Evolutionary conservation across 2,113 vertebrate species (phyloP).

Genomic region (Bombycilla garrulus): DNA sequence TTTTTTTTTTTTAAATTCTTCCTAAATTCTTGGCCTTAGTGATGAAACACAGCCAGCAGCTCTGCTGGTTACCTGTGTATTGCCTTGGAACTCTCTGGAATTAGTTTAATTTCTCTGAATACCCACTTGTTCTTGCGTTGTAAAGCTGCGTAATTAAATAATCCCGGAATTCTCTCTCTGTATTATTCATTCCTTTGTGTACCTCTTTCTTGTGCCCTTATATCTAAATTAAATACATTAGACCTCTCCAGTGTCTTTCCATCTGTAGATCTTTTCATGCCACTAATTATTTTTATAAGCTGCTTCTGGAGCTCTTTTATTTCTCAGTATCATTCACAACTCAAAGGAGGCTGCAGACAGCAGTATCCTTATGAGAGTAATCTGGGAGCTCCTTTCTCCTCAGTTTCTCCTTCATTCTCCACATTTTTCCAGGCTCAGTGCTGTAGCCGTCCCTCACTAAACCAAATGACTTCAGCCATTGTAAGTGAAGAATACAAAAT

Average conservation of each 20-base stretch:
- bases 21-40: background rate
- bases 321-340: background rate
- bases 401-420: background rate
- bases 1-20: background rate
- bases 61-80: background rate
- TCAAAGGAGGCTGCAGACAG: background rate
- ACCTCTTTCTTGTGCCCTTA: slow-evolving; percentile 4
- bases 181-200: slow-evolving; percentile 31
- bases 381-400: background rate
- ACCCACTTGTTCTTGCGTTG: slow-evolving; percentile 38
- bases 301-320: slow-evolving; percentile 6
- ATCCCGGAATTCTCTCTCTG: background rate
- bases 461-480: background rate
- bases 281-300: slow-evolving; percentile 29
- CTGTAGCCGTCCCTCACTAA: background rate
- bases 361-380: background rate
- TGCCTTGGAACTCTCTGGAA: background rate
- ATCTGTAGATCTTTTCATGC: slow-evolving; percentile 39
- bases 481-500: background rate
- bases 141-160: slow-evolving; percentile 38
- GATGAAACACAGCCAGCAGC: background rate
- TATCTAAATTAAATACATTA: slow-evolving; percentile 31
- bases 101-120: slow-evolving; percentile 40
- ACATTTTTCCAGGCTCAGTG: background rate
- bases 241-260: slow-evolving; percentile 19